Conservation (phyloP, 2,113 vertebrate species). For the Larimichthys polyactis region DNA sequence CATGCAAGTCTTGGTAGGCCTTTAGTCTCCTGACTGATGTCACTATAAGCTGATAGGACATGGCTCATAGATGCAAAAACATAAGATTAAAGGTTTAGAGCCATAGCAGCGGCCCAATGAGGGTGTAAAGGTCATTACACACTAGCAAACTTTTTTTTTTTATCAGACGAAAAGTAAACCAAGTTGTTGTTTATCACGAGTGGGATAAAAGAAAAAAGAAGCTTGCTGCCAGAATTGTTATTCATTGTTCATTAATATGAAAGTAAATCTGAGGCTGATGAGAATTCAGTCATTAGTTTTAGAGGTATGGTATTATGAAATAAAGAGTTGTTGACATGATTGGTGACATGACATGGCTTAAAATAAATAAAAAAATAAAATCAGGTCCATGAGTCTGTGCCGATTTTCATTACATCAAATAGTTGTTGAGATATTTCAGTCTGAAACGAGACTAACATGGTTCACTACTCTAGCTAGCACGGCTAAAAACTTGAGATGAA, state of each 20-base stretch:
- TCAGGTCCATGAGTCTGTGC: not conserved
- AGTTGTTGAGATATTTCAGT: not conserved
- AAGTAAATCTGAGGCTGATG: conserved; percentile 6
- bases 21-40: conserved; percentile 6
- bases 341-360: not conserved
- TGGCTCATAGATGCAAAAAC: conserved; percentile 38
- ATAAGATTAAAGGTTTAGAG: not conserved
- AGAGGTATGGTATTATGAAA: conserved; percentile 5
- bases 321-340: not conserved
- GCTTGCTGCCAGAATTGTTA: not conserved
- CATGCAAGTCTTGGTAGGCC: conserved; percentile 48
- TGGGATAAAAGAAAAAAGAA: not conserved
- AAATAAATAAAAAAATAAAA: not conserved
- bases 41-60: not conserved
- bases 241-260: not conserved
- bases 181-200: not conserved
- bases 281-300: conserved; percentile 11
- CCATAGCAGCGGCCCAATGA: not conserved
- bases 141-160: not conserved
- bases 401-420: not conserved
- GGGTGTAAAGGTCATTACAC: conserved; percentile 4
- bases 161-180: not conserved
- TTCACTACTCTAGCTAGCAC: too few relatives aligned
- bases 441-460: not conserved
- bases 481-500: not conserved